Evolutionary conservation across 1,140 invertebrate genomes (phyloP), one percentile per base, ranked within the genome.

Genomic region (Steinernema feltiae): DNA sequence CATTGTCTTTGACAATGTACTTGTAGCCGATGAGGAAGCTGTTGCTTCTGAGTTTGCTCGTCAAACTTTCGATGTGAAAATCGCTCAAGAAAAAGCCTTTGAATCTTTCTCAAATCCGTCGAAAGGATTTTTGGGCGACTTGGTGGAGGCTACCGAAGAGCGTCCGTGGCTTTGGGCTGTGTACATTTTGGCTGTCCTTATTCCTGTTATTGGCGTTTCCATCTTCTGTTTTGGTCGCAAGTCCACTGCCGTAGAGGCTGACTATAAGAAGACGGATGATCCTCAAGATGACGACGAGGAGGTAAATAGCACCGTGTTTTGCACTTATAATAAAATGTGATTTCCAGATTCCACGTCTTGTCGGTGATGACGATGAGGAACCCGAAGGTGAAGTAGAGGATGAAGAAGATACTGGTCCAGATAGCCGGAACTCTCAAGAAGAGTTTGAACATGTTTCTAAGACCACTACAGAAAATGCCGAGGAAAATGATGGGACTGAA

Each of bases 1-100:
- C 81, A 93, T 99, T 82, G 89, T 93, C 48, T 97, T 96, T 53
- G 97, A 99, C 87, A 99, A 99, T 87, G 90, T 99, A 32, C 89
- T 99, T 41, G 90, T 99, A 74, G 93, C 94, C 0, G 93, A 97
- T 87, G 91, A 93, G 82, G 88, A 91, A 75, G 88, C 88, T n/a
- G 89, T 93, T 0, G 93, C 94, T 0, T 89, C 91, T 35, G 88
- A 91, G 69, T 97, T 93, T 91, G 91, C 94, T 15, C 88, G 89
- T 71, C 90, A 92, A 77, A 95, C 93, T 0, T 98, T 93, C 88
- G 90, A 91, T 72, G 87, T 95, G 30, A 97, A 97, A 86, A 7
- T 69, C 17, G 76, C 70, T 12, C 63, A 72, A 72, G 71, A 53
- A 15, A 75, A 70, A 46, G 24, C 71, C 87, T 86, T 91, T 72